Evolutionary conservation across 2,113 vertebrate species (phyloP), one percentile per base, ranked within the genome.

Genomic region (Phainopepla nitens): DNA sequence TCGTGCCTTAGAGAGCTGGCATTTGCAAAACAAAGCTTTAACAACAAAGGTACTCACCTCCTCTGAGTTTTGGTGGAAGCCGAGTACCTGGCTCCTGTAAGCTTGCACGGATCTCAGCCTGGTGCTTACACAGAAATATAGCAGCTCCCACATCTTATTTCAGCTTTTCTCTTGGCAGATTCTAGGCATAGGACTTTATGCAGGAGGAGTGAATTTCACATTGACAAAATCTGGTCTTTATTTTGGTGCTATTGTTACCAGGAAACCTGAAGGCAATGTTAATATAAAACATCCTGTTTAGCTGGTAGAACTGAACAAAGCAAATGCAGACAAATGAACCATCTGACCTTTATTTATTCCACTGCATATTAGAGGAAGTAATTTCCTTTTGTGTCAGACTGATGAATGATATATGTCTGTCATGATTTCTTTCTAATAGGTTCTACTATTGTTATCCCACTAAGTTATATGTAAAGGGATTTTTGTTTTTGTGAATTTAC

Each of bases 171-270:
- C 28, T 88, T 88, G n/a, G 35, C 57, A 83, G 56, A 71, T 89
- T 90, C 39, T 76, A 95, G 60, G 29, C 36, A 41, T 29, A 75
- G 41, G 58, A 65, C 58, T 92, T 83, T 41, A 70, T 42, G 42
- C 62, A 85, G 81, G 56, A 95, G 76, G 60, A 95, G 51, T 82
- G 87, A 93, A 93, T 95, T 85, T 92, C 90, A 96, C 75, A 22
- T 49, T 45, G 47, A 56, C 41, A 95, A 94, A 95, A 94, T 96
- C 94, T 96, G 85, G 75, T 95, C 91, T 89, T 92, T 83, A 51
- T 86, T 91, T 96, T 97, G 98, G 98, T 98, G 98, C 98, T 98
- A 97, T 93, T 92, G 79, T 96, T 96, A 96, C 82, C 84, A 86
- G 87, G 95, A 97, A 97, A 78, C 44, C 56, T 70, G 57, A 19